phyloP scores from a whole-genome alignment of 2,888 invertebrate species.

The Esperia sulphurella region DNA sequence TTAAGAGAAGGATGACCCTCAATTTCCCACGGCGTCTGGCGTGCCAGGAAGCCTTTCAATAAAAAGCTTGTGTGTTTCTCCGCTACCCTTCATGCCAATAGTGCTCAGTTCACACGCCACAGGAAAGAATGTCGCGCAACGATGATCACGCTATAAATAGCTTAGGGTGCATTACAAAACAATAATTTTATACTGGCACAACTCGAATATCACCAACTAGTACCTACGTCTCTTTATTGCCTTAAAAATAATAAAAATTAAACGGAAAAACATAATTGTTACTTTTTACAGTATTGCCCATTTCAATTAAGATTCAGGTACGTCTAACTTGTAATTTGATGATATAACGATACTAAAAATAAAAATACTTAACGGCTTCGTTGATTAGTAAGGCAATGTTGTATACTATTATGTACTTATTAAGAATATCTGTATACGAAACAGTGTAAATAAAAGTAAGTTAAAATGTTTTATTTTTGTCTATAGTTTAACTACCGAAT shows the following conservation, averaged over 20 bases:
- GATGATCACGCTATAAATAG: conserved; percentile 14
- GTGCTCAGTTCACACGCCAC: conserved; percentile 20
- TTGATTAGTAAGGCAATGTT: no score
- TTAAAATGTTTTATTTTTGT: no score
- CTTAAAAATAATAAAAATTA: neutral
- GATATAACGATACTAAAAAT: no score
- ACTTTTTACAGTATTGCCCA: no score
- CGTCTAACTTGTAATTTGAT: no score
- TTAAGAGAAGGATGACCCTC: conserved; percentile 36
- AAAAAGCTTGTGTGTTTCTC: conserved; percentile 34
- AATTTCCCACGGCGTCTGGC: conserved; percentile 42
- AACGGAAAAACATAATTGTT: neutral
- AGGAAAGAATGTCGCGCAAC: conserved; percentile 26
- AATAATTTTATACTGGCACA: neutral
- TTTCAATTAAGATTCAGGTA: no score
- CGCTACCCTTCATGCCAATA: conserved; percentile 10
- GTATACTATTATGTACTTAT: no score
- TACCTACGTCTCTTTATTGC: neutral
- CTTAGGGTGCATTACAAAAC: conserved; percentile 15
- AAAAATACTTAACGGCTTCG: no score
- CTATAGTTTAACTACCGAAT: no score
- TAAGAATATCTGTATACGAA: no score
- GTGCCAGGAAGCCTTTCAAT: conserved; percentile 44
- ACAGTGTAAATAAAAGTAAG: no score
- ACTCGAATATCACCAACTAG: neutral